phyloP scores from a whole-genome alignment of 2,113 vertebrate species.

The Willisornis vidua region DNA sequence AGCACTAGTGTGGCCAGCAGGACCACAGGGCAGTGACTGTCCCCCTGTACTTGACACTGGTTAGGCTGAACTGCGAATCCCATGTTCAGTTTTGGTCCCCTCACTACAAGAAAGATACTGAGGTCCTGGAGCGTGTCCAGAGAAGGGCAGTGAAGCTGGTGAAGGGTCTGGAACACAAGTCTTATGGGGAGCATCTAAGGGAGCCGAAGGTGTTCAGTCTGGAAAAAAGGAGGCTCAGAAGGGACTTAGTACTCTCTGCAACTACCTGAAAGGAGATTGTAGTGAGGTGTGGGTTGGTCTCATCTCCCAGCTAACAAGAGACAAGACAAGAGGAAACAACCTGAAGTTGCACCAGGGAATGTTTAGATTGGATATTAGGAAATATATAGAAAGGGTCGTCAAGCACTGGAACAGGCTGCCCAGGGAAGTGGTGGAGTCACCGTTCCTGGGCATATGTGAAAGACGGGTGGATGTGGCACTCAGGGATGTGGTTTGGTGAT shows the following conservation, averaged over 20 bases:
- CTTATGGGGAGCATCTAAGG: background rate
- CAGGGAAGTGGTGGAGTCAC: background rate
- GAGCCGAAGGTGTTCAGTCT: background rate
- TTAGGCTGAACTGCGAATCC: background rate
- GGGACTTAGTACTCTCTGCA: background rate
- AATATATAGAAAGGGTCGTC: background rate
- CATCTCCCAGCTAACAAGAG: background rate
- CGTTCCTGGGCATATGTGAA: background rate
- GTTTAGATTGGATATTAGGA: background rate
- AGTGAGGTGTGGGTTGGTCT: background rate
- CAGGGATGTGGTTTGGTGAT: background rate
- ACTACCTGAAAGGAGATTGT: background rate
- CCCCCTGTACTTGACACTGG: background rate
- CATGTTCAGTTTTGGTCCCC: background rate
- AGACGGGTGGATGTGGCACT: fast-evolving
- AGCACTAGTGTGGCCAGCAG: background rate
- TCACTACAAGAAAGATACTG: background rate
- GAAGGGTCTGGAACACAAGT: background rate
- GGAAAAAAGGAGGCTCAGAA: background rate
- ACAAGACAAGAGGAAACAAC: background rate
- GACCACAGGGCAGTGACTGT: fast-evolving
- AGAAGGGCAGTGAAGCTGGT: background rate
- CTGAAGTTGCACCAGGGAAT: background rate
- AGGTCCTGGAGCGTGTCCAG: background rate
- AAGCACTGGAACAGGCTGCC: background rate